Conservation (phyloP, 2,888 invertebrate genomes). For the Alloscopus bannaensis region DNA sequence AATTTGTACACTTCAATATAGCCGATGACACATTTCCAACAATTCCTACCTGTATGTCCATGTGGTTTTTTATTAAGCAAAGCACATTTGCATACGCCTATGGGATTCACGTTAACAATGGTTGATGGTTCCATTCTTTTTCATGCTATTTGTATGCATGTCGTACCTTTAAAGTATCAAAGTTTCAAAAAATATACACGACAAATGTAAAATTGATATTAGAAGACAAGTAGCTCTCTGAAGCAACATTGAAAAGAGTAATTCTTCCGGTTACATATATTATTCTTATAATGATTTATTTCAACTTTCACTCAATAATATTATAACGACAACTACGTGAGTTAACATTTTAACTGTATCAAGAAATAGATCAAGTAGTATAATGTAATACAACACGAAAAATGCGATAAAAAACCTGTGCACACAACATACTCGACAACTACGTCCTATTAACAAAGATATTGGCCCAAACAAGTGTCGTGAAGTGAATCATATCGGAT, state of each 20-base stretch:
- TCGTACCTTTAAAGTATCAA: too few species aligned
- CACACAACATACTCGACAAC: constrained; percentile 26
- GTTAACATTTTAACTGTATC: constrained; percentile 14
- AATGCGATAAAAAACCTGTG: constrained; percentile 45
- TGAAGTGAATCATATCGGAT: background rate
- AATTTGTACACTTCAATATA: too few species aligned
- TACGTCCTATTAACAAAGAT: constrained; percentile 7
- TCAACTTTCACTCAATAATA: constrained; percentile 12
- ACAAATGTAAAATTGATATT: background rate
- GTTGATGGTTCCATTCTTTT: background rate
- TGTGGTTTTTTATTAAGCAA: too few species aligned
- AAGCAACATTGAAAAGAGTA: background rate
- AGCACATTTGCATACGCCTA: too few species aligned
- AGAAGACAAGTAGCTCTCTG: background rate
- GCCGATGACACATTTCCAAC: too few species aligned
- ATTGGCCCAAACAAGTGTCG: constrained; percentile 40
- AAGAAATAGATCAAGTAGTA: constrained; percentile 21
- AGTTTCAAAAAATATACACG: background rate
- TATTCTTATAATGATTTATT: constrained; percentile 9
- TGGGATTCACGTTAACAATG: constrained; percentile 8
- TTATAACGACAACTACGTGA: constrained; percentile 10
- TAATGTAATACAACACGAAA: constrained; percentile 30
- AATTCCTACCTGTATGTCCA: too few species aligned
- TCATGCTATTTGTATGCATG: background rate
- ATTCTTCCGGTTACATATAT: background rate